These are phyloP conservation scores for Drosophila bocqueti DNA, from an alignment of 1,140 invertebrate species.

Conservation along the genomic window DNA sequence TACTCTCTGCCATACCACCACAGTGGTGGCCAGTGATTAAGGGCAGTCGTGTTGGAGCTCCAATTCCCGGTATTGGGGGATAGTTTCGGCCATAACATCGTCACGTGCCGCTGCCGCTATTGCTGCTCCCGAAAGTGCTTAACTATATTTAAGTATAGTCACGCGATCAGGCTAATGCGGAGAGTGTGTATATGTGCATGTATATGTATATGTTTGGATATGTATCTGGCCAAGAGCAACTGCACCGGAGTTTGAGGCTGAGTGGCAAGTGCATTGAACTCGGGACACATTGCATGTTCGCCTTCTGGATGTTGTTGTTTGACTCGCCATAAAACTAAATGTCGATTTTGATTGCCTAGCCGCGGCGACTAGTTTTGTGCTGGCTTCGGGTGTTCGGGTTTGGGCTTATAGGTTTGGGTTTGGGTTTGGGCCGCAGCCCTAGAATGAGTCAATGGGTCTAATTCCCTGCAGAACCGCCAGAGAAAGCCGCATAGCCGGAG, in stretches of 20 bases:
- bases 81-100: slow-evolving; percentile 44
- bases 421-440: slow-evolving; percentile 35
- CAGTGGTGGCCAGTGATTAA: slow-evolving; percentile 49
- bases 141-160: slow-evolving; percentile 48
- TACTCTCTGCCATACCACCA: neutral
- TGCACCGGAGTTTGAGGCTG: slow-evolving; percentile 49
- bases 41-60: slow-evolving; percentile 28
- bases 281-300: slow-evolving; percentile 50
- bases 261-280: slow-evolving; percentile 53
- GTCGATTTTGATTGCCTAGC: slow-evolving; percentile 56
- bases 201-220: neutral
- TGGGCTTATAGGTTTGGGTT: neutral
- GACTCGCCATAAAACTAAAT: slow-evolving; percentile 53
- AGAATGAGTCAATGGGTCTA: slow-evolving; percentile 54
- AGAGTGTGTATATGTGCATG: neutral
- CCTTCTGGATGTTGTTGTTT: slow-evolving; percentile 31
- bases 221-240: slow-evolving; percentile 36
- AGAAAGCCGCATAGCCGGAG: slow-evolving; percentile 38
- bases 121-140: slow-evolving; percentile 25
- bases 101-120: slow-evolving; percentile 37
- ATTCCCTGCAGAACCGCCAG: slow-evolving; percentile 39
- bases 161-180: slow-evolving; percentile 36
- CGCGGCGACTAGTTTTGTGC: slow-evolving; percentile 36
- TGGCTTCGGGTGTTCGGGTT: slow-evolving; percentile 16
- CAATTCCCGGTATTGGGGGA: slow-evolving; percentile 28